These are phyloP conservation scores for Triplophysa yarkandensis DNA, from an alignment of 2,797 vertebrate genomes.

Conservation along the genomic window DNA sequence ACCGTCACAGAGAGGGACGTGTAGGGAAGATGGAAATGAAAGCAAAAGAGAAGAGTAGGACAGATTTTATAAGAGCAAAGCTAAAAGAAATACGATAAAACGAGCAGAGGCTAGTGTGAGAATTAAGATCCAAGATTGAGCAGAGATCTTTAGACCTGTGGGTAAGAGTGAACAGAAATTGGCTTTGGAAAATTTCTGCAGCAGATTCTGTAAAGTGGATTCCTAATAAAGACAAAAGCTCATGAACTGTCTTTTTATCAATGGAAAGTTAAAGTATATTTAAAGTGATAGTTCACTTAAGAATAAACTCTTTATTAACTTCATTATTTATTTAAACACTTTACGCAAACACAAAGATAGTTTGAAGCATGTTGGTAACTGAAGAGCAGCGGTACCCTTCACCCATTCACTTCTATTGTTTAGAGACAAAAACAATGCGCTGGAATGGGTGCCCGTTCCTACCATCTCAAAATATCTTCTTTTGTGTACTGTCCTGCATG, in stretches of 20 bases:
- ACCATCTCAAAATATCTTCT: too few relatives aligned
- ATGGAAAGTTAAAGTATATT: neutral
- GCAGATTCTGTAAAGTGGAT: slow-evolving; percentile 2
- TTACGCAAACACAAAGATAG: too few relatives aligned
- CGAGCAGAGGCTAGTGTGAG: neutral
- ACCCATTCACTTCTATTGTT: too few relatives aligned
- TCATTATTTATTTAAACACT: too few relatives aligned
- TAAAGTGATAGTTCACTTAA: too few relatives aligned
- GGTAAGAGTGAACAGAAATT: neutral
- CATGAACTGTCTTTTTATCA: slow-evolving; percentile 13
- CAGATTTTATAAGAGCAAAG: neutral
- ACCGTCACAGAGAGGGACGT: neutral
- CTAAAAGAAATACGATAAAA: slow-evolving; percentile 7
- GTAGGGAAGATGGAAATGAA: neutral
- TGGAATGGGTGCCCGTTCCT: too few relatives aligned
- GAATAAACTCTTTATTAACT: too few relatives aligned
- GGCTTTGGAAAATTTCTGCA: neutral
- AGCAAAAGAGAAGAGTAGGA: slow-evolving; percentile 10
- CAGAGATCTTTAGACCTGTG: slow-evolving; percentile 15
- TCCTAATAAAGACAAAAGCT: slow-evolving; percentile 32
- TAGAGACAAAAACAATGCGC: too few relatives aligned
- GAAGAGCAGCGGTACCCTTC: too few relatives aligned
- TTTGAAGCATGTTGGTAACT: too few relatives aligned
- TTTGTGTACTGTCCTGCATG: too few relatives aligned
- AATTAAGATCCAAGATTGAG: neutral